phyloP scores from a whole-genome alignment of 2,113 vertebrate genomes.

The Peromyscus leucopus region DNA sequence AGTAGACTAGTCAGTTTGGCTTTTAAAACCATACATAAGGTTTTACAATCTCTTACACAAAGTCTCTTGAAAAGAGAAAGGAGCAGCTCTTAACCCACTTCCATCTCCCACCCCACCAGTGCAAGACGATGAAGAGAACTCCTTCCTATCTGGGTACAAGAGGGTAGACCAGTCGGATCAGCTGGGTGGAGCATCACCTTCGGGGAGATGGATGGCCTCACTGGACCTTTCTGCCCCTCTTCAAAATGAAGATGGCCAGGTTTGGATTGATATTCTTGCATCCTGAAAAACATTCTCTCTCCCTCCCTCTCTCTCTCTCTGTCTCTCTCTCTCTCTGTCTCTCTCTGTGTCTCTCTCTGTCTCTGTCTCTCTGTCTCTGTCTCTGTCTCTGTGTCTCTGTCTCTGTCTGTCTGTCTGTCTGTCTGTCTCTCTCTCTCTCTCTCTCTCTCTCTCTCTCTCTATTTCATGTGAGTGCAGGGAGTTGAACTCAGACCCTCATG shows the following conservation, averaged over 20 bases:
- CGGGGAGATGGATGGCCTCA: background rate
- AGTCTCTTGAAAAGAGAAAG: background rate
- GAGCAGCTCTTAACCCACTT: background rate
- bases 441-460: too few species aligned
- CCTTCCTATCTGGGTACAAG: background rate
- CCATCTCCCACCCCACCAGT: background rate
- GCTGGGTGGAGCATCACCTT: background rate
- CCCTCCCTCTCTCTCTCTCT: too few species aligned
- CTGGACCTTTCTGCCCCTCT: background rate
- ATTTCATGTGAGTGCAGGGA: background rate
- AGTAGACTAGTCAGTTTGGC: background rate
- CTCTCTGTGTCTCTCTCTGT: accelerated
- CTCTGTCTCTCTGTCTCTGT: too few species aligned
- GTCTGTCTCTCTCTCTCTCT: too few species aligned
- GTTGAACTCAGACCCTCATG: background rate
- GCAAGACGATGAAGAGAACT: background rate
- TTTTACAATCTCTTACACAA: background rate
- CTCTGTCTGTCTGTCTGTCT: too few species aligned
- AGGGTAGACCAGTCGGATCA: background rate
- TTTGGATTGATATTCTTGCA: slow-evolving; percentile 18
- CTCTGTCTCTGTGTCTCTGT: too few species aligned
- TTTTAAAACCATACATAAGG: slow-evolving; percentile 29
- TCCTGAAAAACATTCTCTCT: background rate
- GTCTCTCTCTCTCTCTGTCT: too few species aligned
- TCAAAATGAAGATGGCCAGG: background rate